A percentile compares a stretch with the other conserved stretches of the same genome.
These are phyloP conservation scores for Capitulum mitella DNA, from an alignment of 2,888 invertebrate species.

Conservation along the genomic window DNA sequence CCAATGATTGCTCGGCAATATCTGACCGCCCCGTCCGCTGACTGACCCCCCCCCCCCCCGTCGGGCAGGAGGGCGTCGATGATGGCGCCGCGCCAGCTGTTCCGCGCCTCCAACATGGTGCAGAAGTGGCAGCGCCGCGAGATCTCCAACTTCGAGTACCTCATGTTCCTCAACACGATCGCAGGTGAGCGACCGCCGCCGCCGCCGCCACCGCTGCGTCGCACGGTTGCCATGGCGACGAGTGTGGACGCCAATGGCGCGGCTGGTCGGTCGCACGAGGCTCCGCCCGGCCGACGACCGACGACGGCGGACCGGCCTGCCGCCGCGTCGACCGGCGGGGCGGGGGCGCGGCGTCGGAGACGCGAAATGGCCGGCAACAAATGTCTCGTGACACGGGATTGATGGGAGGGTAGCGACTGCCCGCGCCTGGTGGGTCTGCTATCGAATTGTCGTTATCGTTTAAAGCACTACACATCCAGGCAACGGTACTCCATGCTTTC, in stretches of 20 bases:
- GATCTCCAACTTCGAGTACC: conserved; percentile 99
- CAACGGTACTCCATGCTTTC: too few relatives aligned
- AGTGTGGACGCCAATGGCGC: neutral
- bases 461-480: too few relatives aligned
- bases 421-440: too few relatives aligned
- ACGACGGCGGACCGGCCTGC: too few relatives aligned
- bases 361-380: too few relatives aligned
- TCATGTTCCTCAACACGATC: conserved; percentile 99
- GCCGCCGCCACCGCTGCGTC: neutral
- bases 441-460: too few relatives aligned
- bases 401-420: too few relatives aligned
- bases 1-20: too few relatives aligned
- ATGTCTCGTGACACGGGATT: too few relatives aligned
- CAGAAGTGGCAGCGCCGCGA: conserved; percentile 98
- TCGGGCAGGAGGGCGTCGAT: conserved; percentile 77
- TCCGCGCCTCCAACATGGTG: conserved; percentile 99
- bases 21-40: neutral
- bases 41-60: neutral
- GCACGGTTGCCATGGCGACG: neutral
- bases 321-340: too few relatives aligned
- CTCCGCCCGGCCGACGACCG: neutral
- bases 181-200: conserved; percentile 61
- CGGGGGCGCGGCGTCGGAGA: too few relatives aligned
- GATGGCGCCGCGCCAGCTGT: conserved; percentile 97
- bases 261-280: too few relatives aligned